Evolutionary conservation across 2,888 invertebrate species (phyloP), one percentile per base, ranked within the genome.

Genomic region (Eristalis arbustorum): DNA sequence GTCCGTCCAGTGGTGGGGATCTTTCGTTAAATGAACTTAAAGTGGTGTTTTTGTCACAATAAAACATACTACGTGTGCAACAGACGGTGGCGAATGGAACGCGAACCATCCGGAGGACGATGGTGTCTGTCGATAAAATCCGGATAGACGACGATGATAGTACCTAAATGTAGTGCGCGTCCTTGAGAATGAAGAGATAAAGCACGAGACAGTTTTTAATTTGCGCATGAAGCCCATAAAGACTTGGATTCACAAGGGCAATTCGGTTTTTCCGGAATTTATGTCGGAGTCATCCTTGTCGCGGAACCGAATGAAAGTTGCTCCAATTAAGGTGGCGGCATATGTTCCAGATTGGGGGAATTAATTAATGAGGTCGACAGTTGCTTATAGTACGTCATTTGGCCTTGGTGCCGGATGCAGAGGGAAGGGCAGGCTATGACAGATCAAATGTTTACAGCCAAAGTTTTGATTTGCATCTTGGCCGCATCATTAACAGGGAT

Each of bases 11-110:
- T 40, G 34, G 23, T 56, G 23, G 1, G 18, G 42, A 49, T 18
- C 34, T 61, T 71, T 72, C 59, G 69, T 85, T 85, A 81, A 85
- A 85, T 85, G 77, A 81, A 85, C 85, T 85, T 85, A 77, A 85
- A 85, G 72, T 81, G 81, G 81, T 82, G 81, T 85, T 81, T 68
- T 77, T 85, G 85, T 82, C 81, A 77, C 81, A 85, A 85, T 85
- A 81, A 85, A 85, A 85, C 77, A 63, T 77, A 81, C 81, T 81
- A 85, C 85, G 85, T 84, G 84, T 80, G 84, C 84, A 79, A 80
- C 84, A 84, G 72, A 80, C 80, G 75, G 76, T 80, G 72, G 63
- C n/a, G 67, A 67, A 80, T 80, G 80, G 80, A 84, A 84, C 80
- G 75, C 75, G 84, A 69, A 84, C 76, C 84, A 76, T 80, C 75